A percentile compares a stretch with the other conserved stretches of the same genome.
Evolutionary conservation across 2,888 invertebrate genomes (phyloP).

Genomic region (Polyommatus iphigenia): DNA sequence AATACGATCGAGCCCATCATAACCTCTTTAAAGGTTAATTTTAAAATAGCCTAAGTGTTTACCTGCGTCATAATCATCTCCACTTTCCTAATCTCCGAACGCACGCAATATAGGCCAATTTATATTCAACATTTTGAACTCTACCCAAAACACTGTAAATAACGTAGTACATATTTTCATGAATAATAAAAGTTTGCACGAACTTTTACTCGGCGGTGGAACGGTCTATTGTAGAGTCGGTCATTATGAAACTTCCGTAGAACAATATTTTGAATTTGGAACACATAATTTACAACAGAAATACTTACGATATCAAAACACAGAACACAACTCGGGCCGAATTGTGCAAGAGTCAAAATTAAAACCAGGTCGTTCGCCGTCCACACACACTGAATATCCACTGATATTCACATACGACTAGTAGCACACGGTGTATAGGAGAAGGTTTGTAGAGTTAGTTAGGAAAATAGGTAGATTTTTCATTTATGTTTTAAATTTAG

Average conservation of each 20-base stretch:
- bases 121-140: background rate
- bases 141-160: background rate
- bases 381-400: slow-evolving; percentile 45
- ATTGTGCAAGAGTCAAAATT: slow-evolving; percentile 69
- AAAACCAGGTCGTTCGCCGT: slow-evolving; percentile 63
- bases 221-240: background rate
- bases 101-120: background rate
- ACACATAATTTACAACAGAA: slow-evolving; percentile 32
- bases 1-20: background rate
- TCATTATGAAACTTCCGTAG: background rate
- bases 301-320: slow-evolving; percentile 50
- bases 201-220: background rate
- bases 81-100: background rate
- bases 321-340: slow-evolving; percentile 42
- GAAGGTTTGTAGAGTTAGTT: slow-evolving; percentile 49
- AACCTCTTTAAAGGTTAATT: slow-evolving; percentile 21
- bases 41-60: slow-evolving; percentile 11
- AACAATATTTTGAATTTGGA: background rate
- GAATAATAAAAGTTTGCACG: background rate
- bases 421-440: slow-evolving; percentile 47
- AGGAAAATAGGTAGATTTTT: slow-evolving; percentile 50
- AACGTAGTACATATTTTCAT: background rate
- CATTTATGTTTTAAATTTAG: slow-evolving; percentile 58
- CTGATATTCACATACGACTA: slow-evolving; percentile 40
- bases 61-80: background rate